phyloP scores from a whole-genome alignment of 2,888 invertebrate genomes.

The Epirrhoe alternata region DNA sequence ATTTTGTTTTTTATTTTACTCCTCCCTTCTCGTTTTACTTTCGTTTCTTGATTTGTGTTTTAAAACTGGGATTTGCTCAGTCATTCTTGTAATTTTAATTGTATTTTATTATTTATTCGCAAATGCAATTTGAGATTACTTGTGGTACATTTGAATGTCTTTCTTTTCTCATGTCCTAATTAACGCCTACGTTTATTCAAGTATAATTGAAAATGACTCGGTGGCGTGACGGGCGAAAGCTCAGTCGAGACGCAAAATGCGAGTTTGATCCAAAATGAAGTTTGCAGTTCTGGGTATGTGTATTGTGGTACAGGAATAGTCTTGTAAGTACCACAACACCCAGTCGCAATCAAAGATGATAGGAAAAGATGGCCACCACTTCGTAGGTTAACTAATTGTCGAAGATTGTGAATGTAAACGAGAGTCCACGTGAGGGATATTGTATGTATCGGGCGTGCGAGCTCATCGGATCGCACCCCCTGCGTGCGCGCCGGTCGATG shows the following conservation, averaged over 20 bases:
- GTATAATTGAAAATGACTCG: slow-evolving; percentile 4
- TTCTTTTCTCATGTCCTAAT: slow-evolving; percentile 4
- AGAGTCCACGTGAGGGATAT: slow-evolving; percentile 22
- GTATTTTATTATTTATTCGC: background rate
- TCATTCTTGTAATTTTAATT: background rate
- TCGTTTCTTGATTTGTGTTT: background rate
- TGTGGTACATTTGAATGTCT: background rate
- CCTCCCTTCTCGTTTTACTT: background rate
- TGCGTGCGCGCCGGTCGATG: slow-evolving; percentile 74
- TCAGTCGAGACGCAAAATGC: too few relatives aligned
- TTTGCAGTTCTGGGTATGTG: too few relatives aligned
- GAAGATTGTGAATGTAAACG: slow-evolving; percentile 16
- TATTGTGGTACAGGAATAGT: too few relatives aligned
- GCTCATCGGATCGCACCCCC: slow-evolving; percentile 54
- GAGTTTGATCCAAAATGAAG: too few relatives aligned
- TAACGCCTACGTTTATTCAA: slow-evolving; percentile 7
- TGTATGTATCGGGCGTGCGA: slow-evolving; percentile 44
- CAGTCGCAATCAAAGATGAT: too few relatives aligned
- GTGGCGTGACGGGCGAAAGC: too few relatives aligned
- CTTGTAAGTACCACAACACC: too few relatives aligned
- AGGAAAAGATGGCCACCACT: background rate
- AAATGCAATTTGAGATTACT: background rate
- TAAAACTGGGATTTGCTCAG: background rate
- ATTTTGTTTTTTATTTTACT: background rate
- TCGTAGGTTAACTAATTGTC: background rate